Evolutionary conservation across 2,113 vertebrate species (phyloP).

Genomic region (Micromys minutus): DNA sequence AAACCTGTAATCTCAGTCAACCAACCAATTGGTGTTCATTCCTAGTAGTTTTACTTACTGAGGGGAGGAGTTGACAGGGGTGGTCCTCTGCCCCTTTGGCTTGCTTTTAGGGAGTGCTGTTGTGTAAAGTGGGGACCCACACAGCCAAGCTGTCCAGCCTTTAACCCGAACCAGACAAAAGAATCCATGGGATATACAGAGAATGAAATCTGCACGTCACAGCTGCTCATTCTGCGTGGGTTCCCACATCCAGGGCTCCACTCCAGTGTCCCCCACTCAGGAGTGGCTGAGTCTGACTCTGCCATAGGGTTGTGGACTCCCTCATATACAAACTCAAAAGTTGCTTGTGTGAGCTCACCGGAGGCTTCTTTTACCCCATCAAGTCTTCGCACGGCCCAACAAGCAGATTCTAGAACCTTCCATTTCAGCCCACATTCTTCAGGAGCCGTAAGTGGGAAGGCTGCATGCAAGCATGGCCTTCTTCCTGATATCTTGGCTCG

Average conservation of each 20-base stretch:
- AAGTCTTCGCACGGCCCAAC: background rate
- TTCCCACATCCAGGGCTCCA: too few species aligned
- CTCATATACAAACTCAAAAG: accelerated
- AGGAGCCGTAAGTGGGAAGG: background rate
- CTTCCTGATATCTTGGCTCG: accelerated
- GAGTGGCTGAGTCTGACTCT: accelerated
- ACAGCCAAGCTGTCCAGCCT: background rate
- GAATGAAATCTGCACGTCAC: accelerated
- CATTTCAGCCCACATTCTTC: background rate
- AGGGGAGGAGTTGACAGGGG: background rate
- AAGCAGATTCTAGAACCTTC: background rate
- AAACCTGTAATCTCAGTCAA: background rate
- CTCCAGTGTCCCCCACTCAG: accelerated
- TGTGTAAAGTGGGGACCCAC: background rate
- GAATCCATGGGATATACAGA: background rate
- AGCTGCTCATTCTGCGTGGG: accelerated
- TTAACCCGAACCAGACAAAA: background rate
- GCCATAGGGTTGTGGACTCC: accelerated
- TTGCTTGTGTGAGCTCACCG: background rate
- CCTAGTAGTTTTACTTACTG: background rate
- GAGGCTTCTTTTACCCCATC: accelerated
- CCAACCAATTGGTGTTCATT: background rate
- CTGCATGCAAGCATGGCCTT: accelerated
- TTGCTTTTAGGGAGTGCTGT: background rate
- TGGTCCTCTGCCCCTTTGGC: background rate